These are phyloP conservation scores for Triops cancriformis DNA, from an alignment of 1,140 invertebrate species.

Conservation along the genomic window DNA sequence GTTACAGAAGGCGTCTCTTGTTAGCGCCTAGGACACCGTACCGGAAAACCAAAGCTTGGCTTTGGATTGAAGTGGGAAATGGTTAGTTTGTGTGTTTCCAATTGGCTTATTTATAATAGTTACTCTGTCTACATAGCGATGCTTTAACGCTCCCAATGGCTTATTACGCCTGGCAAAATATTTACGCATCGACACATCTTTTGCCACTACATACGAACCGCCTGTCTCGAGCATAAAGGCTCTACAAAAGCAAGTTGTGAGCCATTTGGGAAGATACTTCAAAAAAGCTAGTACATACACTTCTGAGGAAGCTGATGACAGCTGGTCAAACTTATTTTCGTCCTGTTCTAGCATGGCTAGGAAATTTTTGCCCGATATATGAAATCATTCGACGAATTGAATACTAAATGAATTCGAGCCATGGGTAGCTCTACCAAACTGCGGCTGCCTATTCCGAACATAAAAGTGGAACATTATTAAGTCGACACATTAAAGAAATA, in stretches of 20 bases:
- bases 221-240: neutral
- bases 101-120: neutral
- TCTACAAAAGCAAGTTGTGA: neutral
- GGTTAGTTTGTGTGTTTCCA: neutral
- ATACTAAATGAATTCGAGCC: neutral
- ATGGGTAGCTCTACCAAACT: neutral
- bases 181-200: neutral
- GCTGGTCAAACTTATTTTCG: neutral
- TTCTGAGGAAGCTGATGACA: neutral
- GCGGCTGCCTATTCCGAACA: neutral
- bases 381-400: neutral
- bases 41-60: neutral
- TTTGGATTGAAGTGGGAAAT: neutral
- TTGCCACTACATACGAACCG: neutral
- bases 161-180: neutral
- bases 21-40: neutral
- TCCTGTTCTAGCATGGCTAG: neutral
- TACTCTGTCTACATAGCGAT: neutral
- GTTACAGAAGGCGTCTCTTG: neutral
- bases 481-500: neutral
- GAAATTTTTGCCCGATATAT: neutral
- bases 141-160: neutral
- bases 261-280: neutral
- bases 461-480: neutral
- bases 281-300: neutral